Conservation (phyloP, 2,113 vertebrate species). For the Carollia perspicillata region DNA sequence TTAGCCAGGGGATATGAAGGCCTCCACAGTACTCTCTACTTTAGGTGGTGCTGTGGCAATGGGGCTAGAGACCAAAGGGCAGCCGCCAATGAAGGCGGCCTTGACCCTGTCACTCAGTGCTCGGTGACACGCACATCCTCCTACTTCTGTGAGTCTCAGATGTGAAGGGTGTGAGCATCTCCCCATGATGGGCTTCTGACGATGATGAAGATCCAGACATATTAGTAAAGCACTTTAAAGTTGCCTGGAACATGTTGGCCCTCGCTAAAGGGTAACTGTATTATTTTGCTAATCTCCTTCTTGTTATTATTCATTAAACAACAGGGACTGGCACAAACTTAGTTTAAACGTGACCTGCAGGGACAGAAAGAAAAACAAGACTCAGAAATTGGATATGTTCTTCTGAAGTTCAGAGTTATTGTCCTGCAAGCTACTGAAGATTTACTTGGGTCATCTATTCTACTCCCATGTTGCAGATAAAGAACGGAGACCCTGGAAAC, state of each 20-base stretch:
- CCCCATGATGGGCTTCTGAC: not conserved
- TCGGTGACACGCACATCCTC: not conserved
- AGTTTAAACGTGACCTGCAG: not conserved
- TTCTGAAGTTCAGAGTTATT: not conserved
- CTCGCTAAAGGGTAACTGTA: not conserved
- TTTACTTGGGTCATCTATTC: not conserved
- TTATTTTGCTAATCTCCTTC: not conserved
- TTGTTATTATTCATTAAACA: not conserved
- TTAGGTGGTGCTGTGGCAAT: too few species aligned
- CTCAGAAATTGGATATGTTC: not conserved
- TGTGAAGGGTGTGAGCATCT: accelerated
- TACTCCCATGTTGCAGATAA: not conserved
- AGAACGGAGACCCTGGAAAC: not conserved
- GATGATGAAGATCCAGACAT: accelerated
- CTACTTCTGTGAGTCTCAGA: not conserved
- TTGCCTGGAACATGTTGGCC: not conserved
- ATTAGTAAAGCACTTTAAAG: not conserved
- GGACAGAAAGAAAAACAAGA: not conserved
- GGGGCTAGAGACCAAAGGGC: too few species aligned
- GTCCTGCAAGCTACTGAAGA: not conserved
- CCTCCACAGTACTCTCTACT: not conserved
- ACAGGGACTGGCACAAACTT: not conserved
- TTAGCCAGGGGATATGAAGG: not conserved
- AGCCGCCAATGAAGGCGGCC: not conserved
- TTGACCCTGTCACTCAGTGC: not conserved